Base-by-base conservation (phyloP, 2,113 vertebrate species). In the Mesocricetus auratus region DNA sequence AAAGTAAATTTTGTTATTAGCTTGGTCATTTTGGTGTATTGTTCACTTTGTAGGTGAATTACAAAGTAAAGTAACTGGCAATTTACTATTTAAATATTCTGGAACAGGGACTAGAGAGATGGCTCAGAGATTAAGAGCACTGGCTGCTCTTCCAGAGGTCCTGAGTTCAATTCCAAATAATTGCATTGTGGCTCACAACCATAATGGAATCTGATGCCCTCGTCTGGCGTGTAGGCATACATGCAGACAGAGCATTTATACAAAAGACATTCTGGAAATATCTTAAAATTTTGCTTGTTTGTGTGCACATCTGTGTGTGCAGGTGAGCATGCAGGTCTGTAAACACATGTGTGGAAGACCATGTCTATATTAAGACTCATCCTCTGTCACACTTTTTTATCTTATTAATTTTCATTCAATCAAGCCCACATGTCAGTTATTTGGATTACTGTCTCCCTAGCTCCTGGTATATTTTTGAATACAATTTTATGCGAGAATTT, bases 31-130 rank as follows among this genome's bases (percentile, higher is more conserved):
- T 9, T 78, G 16, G 77, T 62, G 64, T 47, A 47, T 3, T 77
- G 31, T 81, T 94, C 16, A 78, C 11, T 91, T 91, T 62, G 26
- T 47, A 66, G 42, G 77, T 78, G 8, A 78, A 75, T 73, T 87
- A 50, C 13, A 75, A 85, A 86, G 36, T 79, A 69, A 74, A 96
- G 50, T 39, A 77, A 86, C 13, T 82, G 36, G n/a, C 73, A 94
- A 86, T 89, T 83, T 71, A 73, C 4, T 71, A 90, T 93, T 58
- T 33, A 60, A 11, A 89, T 71, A 50, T 45, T 56, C 19, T n/a
- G 10, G 33, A n/a, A n/a, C 17, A 11, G 12, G 53, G 53, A 13
- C 12, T 56, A 13, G 12, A 56, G 53, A 56, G 53, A 56, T 56
- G 53, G 53, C 12, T 56, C 53, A 56, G 53, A 15, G 12, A 56